Percentiles rank a stretch among this genome's conserved stretches.
phyloP scores from a whole-genome alignment of 2,113 vertebrate genomes.

The Calonectris borealis region DNA sequence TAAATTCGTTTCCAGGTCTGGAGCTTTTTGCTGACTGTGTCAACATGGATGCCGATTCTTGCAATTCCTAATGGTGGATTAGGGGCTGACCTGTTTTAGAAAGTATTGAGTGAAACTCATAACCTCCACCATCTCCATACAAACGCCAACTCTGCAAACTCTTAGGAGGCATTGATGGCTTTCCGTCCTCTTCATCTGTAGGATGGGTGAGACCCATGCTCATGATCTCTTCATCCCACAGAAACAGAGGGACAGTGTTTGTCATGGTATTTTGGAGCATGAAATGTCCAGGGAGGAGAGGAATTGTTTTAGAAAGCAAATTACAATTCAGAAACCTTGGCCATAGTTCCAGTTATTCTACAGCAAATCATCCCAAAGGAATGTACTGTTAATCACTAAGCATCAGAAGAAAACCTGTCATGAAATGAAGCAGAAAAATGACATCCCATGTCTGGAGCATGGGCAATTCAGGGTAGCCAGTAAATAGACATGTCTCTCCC shows the following conservation, averaged over 20 bases:
- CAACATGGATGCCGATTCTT: not conserved
- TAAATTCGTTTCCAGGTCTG: not conserved
- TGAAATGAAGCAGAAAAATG: not conserved
- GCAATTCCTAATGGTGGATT: not conserved
- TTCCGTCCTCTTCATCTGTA: not conserved
- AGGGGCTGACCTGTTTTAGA: not conserved
- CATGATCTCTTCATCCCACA: not conserved
- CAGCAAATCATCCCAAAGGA: not conserved
- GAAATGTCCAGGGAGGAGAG: rapidly evolving
- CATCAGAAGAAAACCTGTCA: not conserved
- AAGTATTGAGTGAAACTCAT: not conserved
- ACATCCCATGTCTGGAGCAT: not conserved
- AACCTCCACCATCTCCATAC: not conserved
- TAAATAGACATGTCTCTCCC: not conserved
- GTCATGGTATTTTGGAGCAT: not conserved
- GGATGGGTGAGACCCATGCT: not conserved
- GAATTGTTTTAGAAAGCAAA: not conserved
- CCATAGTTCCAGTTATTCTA: not conserved
- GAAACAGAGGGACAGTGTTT: not conserved
- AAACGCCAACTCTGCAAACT: not conserved
- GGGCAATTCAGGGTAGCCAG: not conserved
- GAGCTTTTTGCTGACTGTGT: not conserved
- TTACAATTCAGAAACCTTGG: not conserved
- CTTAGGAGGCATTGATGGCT: not conserved
- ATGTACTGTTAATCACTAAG: not conserved